Percentiles rank a stretch among this genome's conserved stretches.
Evolutionary conservation across 2,797 vertebrate species (phyloP).

Genomic region (Eleutherodactylus coqui): DNA sequence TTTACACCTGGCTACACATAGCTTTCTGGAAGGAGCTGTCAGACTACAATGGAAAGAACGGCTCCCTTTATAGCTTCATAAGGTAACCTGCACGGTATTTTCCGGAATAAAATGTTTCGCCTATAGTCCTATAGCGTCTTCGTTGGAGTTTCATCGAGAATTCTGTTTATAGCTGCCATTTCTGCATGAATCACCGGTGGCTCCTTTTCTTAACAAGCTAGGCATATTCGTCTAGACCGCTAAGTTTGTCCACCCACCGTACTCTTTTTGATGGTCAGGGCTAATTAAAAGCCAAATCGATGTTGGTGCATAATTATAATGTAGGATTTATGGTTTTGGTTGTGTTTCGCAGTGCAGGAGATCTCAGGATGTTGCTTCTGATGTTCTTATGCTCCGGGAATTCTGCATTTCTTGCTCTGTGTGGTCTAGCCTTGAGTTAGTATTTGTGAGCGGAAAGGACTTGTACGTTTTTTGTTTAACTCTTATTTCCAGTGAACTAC

Average conservation of each 20-base stretch:
- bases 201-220: not conserved
- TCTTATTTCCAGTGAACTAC: not conserved
- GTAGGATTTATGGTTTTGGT: slow-evolving; percentile 42
- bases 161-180: not conserved
- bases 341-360: slow-evolving; percentile 30
- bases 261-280: slow-evolving; percentile 32
- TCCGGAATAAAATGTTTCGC: not conserved
- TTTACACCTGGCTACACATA: not conserved
- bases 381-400: not conserved
- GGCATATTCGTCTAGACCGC: not conserved
- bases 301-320: slow-evolving; percentile 45
- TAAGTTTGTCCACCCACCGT: slow-evolving; percentile 4
- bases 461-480: not conserved
- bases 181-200: not conserved
- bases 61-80: not conserved
- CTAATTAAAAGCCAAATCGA: slow-evolving; percentile 54
- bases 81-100: too few relatives aligned
- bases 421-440: not conserved
- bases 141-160: not conserved
- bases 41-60: not conserved
- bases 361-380: not conserved
- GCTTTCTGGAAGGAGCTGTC: not conserved
- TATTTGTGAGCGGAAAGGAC: not conserved
- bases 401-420: not conserved
- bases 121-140: not conserved